These are phyloP conservation scores for Cephus cinctus DNA, from an alignment of 1,140 invertebrate species.

Conservation along the genomic window DNA sequence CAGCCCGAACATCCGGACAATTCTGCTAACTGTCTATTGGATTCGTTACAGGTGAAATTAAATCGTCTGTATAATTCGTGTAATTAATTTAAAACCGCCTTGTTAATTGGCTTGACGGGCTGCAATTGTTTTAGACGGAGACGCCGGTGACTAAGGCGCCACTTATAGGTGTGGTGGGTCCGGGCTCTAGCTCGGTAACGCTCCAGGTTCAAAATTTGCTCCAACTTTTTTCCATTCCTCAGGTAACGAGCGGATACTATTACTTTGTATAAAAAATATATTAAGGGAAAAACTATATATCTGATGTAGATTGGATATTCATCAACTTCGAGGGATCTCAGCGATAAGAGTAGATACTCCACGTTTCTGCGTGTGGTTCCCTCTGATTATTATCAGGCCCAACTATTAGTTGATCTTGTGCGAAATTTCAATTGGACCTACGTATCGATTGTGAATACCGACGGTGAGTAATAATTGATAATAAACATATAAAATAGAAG, in stretches of 20 bases:
- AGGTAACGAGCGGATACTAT: conserved; percentile 39
- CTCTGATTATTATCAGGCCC: conserved; percentile 79
- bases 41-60: conserved; percentile 27
- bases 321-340: conserved; percentile 75
- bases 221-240: conserved; percentile 66
- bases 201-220: conserved; percentile 79
- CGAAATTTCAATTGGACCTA: conserved; percentile 79
- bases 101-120: too few relatives aligned
- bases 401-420: conserved; percentile 73
- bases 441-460: conserved; percentile 78
- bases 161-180: conserved; percentile 70
- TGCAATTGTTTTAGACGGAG: conserved; percentile 24
- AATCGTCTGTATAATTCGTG: too few relatives aligned
- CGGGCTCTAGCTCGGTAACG: conserved; percentile 67
- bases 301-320: conserved; percentile 73
- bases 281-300: neutral
- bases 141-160: conserved; percentile 52
- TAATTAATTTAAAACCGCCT: neutral
- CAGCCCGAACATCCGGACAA: conserved; percentile 23
- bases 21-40: conserved; percentile 18
- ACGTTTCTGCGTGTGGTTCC: conserved; percentile 83
- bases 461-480: conserved; percentile 68
- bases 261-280: conserved; percentile 3
- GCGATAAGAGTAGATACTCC: conserved; percentile 74
- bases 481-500: neutral